These are phyloP conservation scores for Lacerta viridis DNA, from an alignment of 2,797 vertebrate genomes.

Conservation along the genomic window DNA sequence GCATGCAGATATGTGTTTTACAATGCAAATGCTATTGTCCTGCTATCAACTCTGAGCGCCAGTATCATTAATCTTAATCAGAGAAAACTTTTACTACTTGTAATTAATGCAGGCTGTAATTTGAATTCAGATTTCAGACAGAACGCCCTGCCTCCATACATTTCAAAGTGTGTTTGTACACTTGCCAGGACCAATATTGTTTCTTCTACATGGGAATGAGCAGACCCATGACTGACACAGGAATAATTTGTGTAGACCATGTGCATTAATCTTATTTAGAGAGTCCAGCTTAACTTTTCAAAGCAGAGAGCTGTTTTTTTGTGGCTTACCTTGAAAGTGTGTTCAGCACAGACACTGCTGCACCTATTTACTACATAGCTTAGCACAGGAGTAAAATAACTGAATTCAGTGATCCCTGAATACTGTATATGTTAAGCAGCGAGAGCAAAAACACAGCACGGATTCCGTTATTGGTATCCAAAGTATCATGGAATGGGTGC, in stretches of 20 bases:
- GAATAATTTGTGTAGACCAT: slow-evolving; percentile 63
- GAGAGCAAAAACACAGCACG: slow-evolving; percentile 3
- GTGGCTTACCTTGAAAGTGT: slow-evolving; percentile 46
- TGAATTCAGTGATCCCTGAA: slow-evolving; percentile 15
- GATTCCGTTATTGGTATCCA: not conserved
- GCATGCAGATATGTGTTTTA: slow-evolving; percentile 45
- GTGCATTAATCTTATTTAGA: slow-evolving; percentile 72
- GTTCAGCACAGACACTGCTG: slow-evolving; percentile 23
- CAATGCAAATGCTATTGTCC: slow-evolving; percentile 46
- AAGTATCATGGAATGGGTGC: not conserved
- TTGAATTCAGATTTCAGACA: slow-evolving; percentile 62
- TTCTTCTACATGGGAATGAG: slow-evolving; percentile 55
- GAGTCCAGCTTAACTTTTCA: slow-evolving; percentile 72
- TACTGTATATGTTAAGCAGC: not conserved
- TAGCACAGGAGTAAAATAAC: not conserved
- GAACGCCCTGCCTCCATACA: slow-evolving; percentile 51
- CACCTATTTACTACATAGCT: slow-evolving; percentile 33
- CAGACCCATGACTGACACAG: slow-evolving; percentile 49
- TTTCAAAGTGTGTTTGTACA: slow-evolving; percentile 62
- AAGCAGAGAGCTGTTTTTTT: slow-evolving; percentile 44
- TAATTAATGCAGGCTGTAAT: slow-evolving; percentile 66
- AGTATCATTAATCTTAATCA: slow-evolving; percentile 72
- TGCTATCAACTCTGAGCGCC: slow-evolving; percentile 51
- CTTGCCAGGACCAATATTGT: slow-evolving; percentile 63
- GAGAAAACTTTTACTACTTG: slow-evolving; percentile 62